These are phyloP conservation scores for Platyscapa corneri DNA, from an alignment of 1,140 invertebrate genomes.

Conservation along the genomic window DNA sequence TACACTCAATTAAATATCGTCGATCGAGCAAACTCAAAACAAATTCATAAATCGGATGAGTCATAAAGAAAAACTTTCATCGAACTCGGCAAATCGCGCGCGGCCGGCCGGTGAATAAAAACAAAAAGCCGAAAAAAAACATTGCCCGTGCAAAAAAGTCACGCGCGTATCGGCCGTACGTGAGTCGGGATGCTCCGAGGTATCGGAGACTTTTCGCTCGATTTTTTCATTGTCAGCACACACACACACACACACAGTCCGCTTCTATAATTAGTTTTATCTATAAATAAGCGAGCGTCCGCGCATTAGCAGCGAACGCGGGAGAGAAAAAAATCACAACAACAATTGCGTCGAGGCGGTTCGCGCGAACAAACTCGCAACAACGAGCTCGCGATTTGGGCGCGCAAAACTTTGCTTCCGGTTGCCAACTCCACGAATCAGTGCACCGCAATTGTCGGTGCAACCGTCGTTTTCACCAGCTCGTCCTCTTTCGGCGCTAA, in stretches of 20 bases:
- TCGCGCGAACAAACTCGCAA: too few relatives aligned
- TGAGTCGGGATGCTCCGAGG: not conserved
- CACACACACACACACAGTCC: too few relatives aligned
- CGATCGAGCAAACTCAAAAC: slow-evolving; percentile 33
- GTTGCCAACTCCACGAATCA: too few relatives aligned
- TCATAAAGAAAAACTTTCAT: slow-evolving; percentile 47
- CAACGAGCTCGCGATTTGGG: too few relatives aligned
- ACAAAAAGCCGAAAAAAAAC: slow-evolving; percentile 24
- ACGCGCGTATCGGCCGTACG: slow-evolving; percentile 34
- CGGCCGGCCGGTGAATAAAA: slow-evolving; percentile 1
- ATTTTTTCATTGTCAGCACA: slow-evolving; percentile 35
- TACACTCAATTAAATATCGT: slow-evolving; percentile 24
- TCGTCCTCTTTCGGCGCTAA: too few relatives aligned
- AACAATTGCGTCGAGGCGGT: too few relatives aligned
- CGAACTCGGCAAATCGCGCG: slow-evolving; percentile 29
- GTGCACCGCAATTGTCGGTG: too few relatives aligned
- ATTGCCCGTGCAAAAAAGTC: slow-evolving; percentile 33
- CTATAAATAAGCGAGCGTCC: not conserved
- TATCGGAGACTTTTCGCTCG: slow-evolving; percentile 21
- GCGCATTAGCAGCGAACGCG: too few relatives aligned
- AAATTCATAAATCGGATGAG: slow-evolving; percentile 42
- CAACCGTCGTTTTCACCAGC: too few relatives aligned
- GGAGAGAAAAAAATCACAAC: too few relatives aligned
- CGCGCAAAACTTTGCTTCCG: too few relatives aligned
- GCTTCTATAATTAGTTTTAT: slow-evolving; percentile 21